These are phyloP conservation scores for Dicrurus megarhynchus DNA, from an alignment of 2,113 vertebrate species.

Conservation along the genomic window DNA sequence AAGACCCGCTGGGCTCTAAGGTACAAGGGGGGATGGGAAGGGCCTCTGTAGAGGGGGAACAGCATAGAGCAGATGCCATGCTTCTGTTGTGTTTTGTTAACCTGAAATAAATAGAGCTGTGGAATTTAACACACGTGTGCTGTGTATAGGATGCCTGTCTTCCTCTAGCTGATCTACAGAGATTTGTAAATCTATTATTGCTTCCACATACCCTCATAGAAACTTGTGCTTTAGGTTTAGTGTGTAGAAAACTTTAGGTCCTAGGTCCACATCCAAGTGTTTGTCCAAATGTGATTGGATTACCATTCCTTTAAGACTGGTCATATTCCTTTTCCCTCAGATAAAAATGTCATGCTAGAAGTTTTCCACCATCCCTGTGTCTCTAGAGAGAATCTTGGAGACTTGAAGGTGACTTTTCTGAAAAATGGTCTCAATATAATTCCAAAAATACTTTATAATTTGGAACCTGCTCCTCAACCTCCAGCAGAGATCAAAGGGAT, in stretches of 20 bases:
- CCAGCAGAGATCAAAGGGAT: slow-evolving; percentile 38
- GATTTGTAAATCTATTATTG: neutral
- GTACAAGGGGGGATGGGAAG: accelerated
- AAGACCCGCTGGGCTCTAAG: neutral
- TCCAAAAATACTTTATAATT: slow-evolving; percentile 48
- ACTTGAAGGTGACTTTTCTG: slow-evolving; percentile 34
- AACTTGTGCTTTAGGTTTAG: neutral
- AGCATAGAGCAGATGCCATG: neutral
- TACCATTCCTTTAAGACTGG: neutral
- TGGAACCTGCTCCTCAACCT: slow-evolving; percentile 24
- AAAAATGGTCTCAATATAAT: neutral
- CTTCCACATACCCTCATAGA: neutral
- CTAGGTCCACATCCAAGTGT: neutral
- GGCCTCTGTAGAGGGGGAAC: neutral
- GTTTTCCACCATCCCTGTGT: neutral
- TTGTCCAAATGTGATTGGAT: neutral
- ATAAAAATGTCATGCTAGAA: neutral
- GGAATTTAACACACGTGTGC: neutral
- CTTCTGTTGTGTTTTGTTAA: neutral
- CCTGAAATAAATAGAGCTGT: neutral
- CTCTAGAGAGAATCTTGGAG: neutral
- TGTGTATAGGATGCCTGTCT: neutral
- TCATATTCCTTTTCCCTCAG: neutral
- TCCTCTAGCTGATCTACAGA: neutral
- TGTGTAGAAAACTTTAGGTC: neutral